Evolutionary conservation across 2,797 vertebrate species (phyloP).

Genomic region (Channa striata): DNA sequence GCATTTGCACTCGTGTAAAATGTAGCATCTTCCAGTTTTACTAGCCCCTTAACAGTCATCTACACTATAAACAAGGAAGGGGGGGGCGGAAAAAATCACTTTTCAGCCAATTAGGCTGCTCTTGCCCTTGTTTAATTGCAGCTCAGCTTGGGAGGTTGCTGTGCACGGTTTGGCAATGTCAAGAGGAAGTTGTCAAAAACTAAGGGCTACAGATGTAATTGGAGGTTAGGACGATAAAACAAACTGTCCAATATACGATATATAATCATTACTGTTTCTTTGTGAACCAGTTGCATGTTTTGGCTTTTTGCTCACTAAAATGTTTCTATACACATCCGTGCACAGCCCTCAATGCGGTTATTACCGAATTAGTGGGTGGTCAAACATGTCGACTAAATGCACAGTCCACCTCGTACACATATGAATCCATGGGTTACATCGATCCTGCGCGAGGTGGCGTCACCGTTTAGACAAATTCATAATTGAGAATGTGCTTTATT

Average conservation of each 20-base stretch:
- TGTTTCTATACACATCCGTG: neutral
- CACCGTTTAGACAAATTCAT: neutral
- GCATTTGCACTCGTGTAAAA: conserved; percentile 11
- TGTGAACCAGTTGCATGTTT: neutral
- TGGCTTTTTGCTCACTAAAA: neutral
- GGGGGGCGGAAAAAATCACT: neutral
- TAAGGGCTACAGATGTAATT: neutral
- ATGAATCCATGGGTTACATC: no score
- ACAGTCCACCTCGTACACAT: no score
- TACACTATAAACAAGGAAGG: neutral
- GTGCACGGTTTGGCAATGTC: neutral
- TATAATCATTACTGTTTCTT: no score
- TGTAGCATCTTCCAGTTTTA: neutral
- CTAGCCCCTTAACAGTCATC: conserved; percentile 1
- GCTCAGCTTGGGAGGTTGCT: conserved; percentile 1
- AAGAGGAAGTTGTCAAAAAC: neutral
- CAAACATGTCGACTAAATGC: conserved; percentile 27
- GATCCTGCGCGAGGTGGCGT: conserved; percentile 25
- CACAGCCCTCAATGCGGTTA: neutral
- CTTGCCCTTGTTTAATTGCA: neutral
- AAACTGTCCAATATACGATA: neutral
- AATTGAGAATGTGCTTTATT: neutral
- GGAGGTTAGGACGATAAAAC: neutral
- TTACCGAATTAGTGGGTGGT: neutral
- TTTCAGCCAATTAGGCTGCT: neutral